Base-by-base conservation (phyloP, 2,113 vertebrate genomes). In the Malaclemys terrapin region DNA sequence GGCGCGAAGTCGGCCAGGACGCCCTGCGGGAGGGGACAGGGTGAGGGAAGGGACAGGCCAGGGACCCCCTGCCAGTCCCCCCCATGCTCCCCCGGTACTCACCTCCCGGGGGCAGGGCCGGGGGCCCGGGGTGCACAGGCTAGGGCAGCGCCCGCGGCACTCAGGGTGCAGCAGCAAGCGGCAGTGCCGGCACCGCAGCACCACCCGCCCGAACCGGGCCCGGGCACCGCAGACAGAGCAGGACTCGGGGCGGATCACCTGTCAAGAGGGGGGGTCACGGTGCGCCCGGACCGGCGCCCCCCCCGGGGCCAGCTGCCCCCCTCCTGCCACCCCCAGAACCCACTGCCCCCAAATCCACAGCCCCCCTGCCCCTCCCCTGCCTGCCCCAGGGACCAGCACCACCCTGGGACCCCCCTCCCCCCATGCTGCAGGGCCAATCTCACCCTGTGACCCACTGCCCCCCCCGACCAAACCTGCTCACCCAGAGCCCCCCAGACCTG, bases 231-330 rank as follows among this genome's bases (percentile, higher is more conserved):
- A 99, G 0, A 97, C 96, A 0, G 78, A 6, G 1, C 99, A 99
- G 0, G 93, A 96, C 96, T 99, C 99, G 0, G 99, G 98, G 31
- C 98, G 98, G 94, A 99, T 99, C 92, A 99, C 98, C 99, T 99
- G 94, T 3, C 42, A 5, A 80, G 2, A 3, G 11, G 16, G 6
- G 42, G 27, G 1, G 72, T 89, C 49, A 91, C 57, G 38, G 13
- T 10, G 56, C 10, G 10, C 24, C 25, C 25, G 4, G 57, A 31
- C 57, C 11, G 11, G 57, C 57, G 12, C 42, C 42, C 42, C 42
- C 42, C 42, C 42, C 42, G 42, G 42, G 42, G 42, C 42, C 42
- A 45, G 42, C 42, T 52, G 53, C 53, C 53, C 17, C 52, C 16
- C 17, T 16, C 16, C 52, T 5, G 6, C 16, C 14, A 2, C 45